These are phyloP conservation scores for Plebejus anna DNA, from an alignment of 2,888 invertebrate species.

Conservation along the genomic window DNA sequence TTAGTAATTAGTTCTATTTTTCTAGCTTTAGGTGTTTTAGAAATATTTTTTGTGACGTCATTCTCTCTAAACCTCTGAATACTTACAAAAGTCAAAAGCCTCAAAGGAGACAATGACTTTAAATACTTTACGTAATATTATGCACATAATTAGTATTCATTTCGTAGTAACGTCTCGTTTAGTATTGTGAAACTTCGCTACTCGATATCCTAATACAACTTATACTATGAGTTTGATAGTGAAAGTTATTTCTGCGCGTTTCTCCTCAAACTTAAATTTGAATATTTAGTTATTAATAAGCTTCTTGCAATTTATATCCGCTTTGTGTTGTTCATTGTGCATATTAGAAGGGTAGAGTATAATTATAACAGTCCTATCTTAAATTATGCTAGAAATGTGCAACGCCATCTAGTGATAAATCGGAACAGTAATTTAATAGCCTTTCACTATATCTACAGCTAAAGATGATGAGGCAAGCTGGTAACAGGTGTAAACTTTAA, in stretches of 20 bases:
- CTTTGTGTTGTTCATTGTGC: neutral
- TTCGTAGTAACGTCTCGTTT: conserved; percentile 20
- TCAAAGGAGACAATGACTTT: neutral
- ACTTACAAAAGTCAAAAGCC: neutral
- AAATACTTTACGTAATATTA: conserved; percentile 13
- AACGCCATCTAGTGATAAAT: neutral
- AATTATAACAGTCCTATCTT: neutral
- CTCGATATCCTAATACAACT: conserved; percentile 11
- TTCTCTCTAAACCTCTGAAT: neutral
- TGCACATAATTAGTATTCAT: conserved; percentile 17
- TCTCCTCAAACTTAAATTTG: conserved; percentile 12
- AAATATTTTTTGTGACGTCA: neutral
- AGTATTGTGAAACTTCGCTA: conserved; percentile 14
- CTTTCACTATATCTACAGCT: neutral
- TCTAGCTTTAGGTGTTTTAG: neutral
- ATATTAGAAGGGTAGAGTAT: neutral
- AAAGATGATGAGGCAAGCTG: neutral
- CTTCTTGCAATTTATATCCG: neutral
- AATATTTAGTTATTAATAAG: neutral
- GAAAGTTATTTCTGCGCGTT: conserved; percentile 23
- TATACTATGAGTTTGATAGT: conserved; percentile 15
- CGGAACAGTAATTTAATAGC: neutral
- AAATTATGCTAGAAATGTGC: neutral
- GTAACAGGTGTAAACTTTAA: neutral
- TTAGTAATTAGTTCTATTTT: too few relatives aligned